Conservation (phyloP, 2,797 vertebrate genomes). For the Botia almorhae region DNA sequence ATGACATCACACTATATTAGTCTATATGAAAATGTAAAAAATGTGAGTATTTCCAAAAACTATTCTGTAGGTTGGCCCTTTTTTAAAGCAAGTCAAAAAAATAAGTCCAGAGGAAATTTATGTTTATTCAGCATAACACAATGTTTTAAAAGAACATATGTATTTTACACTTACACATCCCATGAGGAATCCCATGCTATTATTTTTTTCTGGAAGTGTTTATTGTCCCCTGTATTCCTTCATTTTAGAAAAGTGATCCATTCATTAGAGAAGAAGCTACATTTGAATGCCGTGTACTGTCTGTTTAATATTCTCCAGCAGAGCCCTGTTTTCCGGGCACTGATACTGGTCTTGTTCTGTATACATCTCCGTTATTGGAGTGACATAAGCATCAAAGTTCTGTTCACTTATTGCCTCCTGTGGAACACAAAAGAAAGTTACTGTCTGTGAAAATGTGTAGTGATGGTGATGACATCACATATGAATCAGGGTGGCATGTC, state of each 20-base stretch:
- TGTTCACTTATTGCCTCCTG: constrained; percentile 98
- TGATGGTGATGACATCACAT: not conserved
- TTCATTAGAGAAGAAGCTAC: constrained; percentile 83
- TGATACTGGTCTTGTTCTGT: constrained; percentile 98
- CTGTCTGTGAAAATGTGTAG: not conserved
- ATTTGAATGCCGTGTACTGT: constrained; percentile 99
- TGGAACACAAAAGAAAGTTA: constrained; percentile 56
- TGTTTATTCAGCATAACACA: constrained; percentile 87
- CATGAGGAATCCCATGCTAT: constrained; percentile 82
- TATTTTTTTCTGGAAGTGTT: constrained; percentile 55
- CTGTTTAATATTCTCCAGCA: constrained; percentile 99
- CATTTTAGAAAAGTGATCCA: constrained; percentile 68
- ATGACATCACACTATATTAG: constrained; percentile 96
- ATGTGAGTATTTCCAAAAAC: constrained; percentile 98
- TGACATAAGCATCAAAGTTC: constrained; percentile 99
- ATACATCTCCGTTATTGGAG: constrained; percentile 98
- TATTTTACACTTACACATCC: constrained; percentile 91
- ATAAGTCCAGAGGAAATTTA: constrained; percentile 66
- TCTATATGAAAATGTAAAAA: constrained; percentile 99
- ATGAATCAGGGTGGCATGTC: not conserved
- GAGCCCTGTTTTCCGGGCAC: constrained; percentile 97
- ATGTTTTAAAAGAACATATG: constrained; percentile 84
- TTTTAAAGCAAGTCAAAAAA: constrained; percentile 92
- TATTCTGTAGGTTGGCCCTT: constrained; percentile 86
- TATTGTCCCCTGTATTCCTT: constrained; percentile 46